Conservation (phyloP, 2,113 vertebrate genomes). For the Antennarius striatus region DNA sequence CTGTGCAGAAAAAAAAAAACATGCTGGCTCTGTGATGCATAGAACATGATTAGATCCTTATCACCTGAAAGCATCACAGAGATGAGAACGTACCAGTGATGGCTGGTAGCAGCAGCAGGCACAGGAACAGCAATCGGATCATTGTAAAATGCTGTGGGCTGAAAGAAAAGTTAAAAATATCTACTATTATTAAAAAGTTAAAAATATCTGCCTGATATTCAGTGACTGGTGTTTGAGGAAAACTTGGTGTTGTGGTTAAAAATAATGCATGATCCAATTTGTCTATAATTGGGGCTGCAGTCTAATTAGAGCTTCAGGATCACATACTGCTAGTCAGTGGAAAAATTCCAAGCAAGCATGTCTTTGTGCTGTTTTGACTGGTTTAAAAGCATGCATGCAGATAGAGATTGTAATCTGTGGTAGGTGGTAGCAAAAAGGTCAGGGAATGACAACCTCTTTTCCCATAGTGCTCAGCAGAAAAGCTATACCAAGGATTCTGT, state of each 20-base stretch:
- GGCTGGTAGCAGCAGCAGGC: conserved; percentile 74
- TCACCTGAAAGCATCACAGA: conserved; percentile 54
- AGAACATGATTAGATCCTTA: conserved; percentile 68
- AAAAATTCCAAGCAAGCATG: conserved; percentile 47
- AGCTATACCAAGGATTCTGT: conserved; percentile 23
- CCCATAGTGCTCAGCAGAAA: conserved; percentile 68
- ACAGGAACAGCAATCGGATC: conserved; percentile 78
- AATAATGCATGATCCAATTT: conserved; percentile 20
- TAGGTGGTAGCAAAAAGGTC: conserved; percentile 17
- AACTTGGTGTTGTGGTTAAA: conserved; percentile 53
- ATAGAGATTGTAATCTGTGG: conserved; percentile 54
- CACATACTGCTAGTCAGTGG: conserved; percentile 35
- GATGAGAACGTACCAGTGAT: conserved; percentile 73
- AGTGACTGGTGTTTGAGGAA: conserved; percentile 46
- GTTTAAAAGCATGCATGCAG: conserved; percentile 19
- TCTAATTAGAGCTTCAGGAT: conserved; percentile 31
- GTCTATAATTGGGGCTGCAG: conserved; percentile 41
- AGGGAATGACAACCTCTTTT: conserved; percentile 39
- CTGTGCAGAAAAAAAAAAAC: conserved; percentile 35
- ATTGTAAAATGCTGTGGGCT: conserved; percentile 76
- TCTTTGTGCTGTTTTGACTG: conserved; percentile 11
- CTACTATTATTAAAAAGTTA: conserved; percentile 24
- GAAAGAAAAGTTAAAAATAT: conserved; percentile 59
- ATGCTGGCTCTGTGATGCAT: conserved; percentile 14
- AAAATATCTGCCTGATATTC: conserved; percentile 42